A percentile compares a stretch with the other conserved stretches of the same genome.
phyloP scores from a whole-genome alignment of 64 coral and sea anemone species.

The Porites lutea region DNA sequence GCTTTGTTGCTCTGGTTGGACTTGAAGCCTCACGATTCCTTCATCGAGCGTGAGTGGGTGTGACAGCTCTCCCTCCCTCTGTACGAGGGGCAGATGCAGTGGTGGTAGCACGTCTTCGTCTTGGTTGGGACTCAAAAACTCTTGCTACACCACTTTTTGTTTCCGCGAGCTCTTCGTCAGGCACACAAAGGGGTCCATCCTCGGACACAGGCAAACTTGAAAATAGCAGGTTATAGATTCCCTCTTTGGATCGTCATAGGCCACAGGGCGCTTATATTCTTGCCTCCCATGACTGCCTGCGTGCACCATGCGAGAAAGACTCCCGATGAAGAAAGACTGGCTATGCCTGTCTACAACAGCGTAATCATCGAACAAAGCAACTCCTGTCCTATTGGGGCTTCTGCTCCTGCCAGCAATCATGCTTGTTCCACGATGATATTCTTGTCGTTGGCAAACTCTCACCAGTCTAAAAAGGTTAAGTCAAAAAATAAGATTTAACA shows the following conservation, averaged over 20 bases:
- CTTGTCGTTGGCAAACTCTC: slow-evolving; percentile 45
- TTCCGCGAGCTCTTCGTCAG: slow-evolving; percentile 42
- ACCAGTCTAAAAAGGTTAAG: slow-evolving; percentile 2
- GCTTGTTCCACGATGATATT: neutral
- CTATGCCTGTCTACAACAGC: slow-evolving; percentile 38
- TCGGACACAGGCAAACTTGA: slow-evolving; percentile 36
- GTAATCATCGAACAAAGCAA: slow-evolving; percentile 51
- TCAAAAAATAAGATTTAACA: neutral
- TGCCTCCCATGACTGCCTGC: slow-evolving; percentile 31
- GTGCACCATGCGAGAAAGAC: slow-evolving; percentile 18
- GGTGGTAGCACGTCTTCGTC: slow-evolving; percentile 44
- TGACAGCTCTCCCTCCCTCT: slow-evolving; percentile 26
- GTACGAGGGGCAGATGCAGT: slow-evolving; percentile 39
- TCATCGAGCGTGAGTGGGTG: slow-evolving; percentile 33
- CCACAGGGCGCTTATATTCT: slow-evolving; percentile 49
- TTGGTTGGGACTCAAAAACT: slow-evolving; percentile 46
- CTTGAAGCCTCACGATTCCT: slow-evolving; percentile 55
- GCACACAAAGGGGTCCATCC: slow-evolving; percentile 35
- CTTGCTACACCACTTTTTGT: slow-evolving; percentile 49
- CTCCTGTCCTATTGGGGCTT: slow-evolving; percentile 22
- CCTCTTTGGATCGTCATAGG: slow-evolving; percentile 47
- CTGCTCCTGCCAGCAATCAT: neutral
- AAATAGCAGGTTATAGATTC: slow-evolving; percentile 34
- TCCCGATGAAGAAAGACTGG: slow-evolving; percentile 23
- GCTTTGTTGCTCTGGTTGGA: slow-evolving; percentile 51